phyloP scores from a whole-genome alignment of 2,888 invertebrate genomes.

The Nemotelus nigrinus region DNA sequence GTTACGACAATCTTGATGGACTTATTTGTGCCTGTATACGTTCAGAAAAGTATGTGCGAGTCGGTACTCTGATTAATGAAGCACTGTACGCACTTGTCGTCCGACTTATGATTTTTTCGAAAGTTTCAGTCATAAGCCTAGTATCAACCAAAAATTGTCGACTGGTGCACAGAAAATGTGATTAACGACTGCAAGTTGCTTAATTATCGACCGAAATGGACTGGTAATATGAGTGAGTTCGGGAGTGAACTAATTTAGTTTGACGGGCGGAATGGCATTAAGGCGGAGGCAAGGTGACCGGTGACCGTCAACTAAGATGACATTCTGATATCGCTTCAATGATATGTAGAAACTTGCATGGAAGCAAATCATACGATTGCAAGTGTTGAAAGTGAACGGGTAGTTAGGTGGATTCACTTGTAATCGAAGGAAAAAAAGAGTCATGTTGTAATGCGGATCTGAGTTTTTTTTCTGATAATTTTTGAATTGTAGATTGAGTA shows the following conservation, averaged over 20 bases:
- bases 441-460: constrained; percentile 18
- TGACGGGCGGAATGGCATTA: constrained; percentile 5
- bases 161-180: constrained; percentile 11
- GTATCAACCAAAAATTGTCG: too few relatives aligned
- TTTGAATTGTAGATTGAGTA: constrained; percentile 2
- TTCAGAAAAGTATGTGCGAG: too few relatives aligned
- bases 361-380: not conserved
- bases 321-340: constrained; percentile 35
- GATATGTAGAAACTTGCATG: not conserved
- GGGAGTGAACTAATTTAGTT: constrained; percentile 37
- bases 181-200: constrained; percentile 28
- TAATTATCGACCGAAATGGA: constrained; percentile 34
- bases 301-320: constrained; percentile 32
- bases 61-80: too few relatives aligned
- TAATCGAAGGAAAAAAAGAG: constrained; percentile 5
- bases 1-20: constrained; percentile 27
- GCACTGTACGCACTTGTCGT: not conserved
- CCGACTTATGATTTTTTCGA: constrained; percentile 29
- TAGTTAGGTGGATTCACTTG: constrained; percentile 28
- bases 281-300: constrained; percentile 3
- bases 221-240: constrained; percentile 19
- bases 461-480: not conserved
- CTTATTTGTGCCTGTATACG: not conserved
- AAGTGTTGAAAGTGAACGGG: constrained; percentile 23
- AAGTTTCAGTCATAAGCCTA: constrained; percentile 12